A percentile compares a stretch with the other conserved stretches of the same genome.
These are phyloP conservation scores for Allophyes oxyacanthae DNA, from an alignment of 2,888 invertebrate species.

Conservation along the genomic window DNA sequence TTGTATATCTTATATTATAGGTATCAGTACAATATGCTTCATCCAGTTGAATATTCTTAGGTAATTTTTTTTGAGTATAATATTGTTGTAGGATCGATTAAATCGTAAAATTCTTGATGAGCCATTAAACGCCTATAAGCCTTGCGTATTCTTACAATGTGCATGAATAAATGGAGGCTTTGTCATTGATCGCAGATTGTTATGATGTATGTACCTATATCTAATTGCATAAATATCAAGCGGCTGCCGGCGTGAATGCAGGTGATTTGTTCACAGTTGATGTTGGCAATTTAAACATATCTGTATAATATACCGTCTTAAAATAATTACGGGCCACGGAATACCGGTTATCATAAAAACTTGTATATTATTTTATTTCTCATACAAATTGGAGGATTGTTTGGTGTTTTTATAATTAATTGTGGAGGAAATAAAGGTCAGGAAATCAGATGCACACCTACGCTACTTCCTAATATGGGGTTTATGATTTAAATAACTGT, in stretches of 20 bases:
- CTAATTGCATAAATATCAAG: slow-evolving; percentile 49
- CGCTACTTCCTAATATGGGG: slow-evolving; percentile 37
- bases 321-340: slow-evolving; percentile 33
- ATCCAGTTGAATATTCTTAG: too few relatives aligned
- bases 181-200: slow-evolving; percentile 55
- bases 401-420: slow-evolving; percentile 26
- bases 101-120: slow-evolving; percentile 11
- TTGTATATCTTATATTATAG: too few relatives aligned
- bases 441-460: slow-evolving; percentile 24
- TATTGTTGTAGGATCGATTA: too few relatives aligned
- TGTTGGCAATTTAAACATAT: slow-evolving; percentile 50
- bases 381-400: slow-evolving; percentile 21
- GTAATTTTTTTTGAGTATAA: too few relatives aligned
- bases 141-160: slow-evolving; percentile 24
- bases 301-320: slow-evolving; percentile 37
- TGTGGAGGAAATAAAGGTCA: slow-evolving; percentile 31
- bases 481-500: slow-evolving; percentile 18
- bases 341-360: slow-evolving; percentile 20
- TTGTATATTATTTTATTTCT: slow-evolving; percentile 11
- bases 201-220: slow-evolving; percentile 49
- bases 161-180: slow-evolving; percentile 37
- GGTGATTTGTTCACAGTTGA: slow-evolving; percentile 49
- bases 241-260: slow-evolving; percentile 45
- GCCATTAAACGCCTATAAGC: slow-evolving; percentile 21
- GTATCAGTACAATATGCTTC: too few relatives aligned